A percentile compares a stretch with the other conserved stretches of the same genome.
Evolutionary conservation across 2,888 invertebrate species (phyloP).

Genomic region (Leptinotarsa tumamoca): DNA sequence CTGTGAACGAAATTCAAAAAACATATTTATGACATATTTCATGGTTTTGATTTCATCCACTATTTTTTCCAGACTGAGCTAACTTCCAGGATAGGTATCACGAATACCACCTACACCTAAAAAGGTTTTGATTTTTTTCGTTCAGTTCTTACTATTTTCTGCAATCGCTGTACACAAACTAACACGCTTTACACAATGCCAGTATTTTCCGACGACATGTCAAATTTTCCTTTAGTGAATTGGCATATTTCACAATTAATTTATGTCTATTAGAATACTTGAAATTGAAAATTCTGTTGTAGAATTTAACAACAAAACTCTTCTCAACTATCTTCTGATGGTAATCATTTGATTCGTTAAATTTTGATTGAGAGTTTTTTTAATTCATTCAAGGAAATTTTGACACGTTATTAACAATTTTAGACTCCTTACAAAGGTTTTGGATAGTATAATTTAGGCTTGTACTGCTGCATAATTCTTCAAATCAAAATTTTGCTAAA

Average conservation of each 20-base stretch:
- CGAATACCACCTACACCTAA: slow-evolving; percentile 49
- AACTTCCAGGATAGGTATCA: slow-evolving; percentile 51
- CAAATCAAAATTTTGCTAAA: background rate
- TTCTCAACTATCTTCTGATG: no score
- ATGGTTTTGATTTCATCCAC: slow-evolving; percentile 8
- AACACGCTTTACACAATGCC: slow-evolving; percentile 33
- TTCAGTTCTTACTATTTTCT: slow-evolving; percentile 28
- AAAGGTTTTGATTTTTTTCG: slow-evolving; percentile 34
- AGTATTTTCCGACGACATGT: background rate
- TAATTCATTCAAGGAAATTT: background rate
- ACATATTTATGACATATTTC: background rate
- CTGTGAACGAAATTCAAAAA: no score
- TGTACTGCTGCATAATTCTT: background rate
- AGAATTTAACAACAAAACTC: no score
- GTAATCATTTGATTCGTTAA: no score
- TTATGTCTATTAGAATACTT: background rate
- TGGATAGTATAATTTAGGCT: background rate
- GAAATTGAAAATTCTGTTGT: no score
- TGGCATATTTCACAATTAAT: background rate
- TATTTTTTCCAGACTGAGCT: slow-evolving; percentile 54
- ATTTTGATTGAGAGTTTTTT: background rate
- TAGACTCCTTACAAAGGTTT: background rate
- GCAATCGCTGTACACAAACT: slow-evolving; percentile 28
- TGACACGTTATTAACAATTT: background rate
- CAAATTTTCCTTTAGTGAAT: background rate